phyloP scores from a whole-genome alignment of 2,113 vertebrate species.

The Speoplatyrhinus poulsoni region DNA sequence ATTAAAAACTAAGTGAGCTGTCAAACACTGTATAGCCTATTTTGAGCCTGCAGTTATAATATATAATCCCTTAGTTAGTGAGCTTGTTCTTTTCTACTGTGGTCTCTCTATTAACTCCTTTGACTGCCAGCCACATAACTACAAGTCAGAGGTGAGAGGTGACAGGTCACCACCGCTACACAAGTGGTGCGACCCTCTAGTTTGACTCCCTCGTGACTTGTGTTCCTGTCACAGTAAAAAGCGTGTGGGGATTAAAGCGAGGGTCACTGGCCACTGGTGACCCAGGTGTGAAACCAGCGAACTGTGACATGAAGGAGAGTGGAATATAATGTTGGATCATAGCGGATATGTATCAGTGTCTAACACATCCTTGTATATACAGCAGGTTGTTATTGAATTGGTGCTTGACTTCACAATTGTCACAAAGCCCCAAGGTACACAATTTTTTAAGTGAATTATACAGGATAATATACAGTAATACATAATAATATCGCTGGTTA shows the following conservation, averaged over 20 bases:
- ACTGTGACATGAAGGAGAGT: constrained; percentile 52
- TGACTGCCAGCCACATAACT: constrained; percentile 48
- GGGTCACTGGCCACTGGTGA: constrained; percentile 54
- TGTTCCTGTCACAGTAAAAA: constrained; percentile 44
- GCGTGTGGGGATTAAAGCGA: constrained; percentile 39
- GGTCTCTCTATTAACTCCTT: constrained; percentile 59
- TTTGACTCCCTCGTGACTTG: constrained; percentile 31
- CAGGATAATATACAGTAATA: too few relatives aligned
- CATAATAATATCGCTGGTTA: too few relatives aligned
- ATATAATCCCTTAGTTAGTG: neutral
- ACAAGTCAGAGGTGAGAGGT: constrained; percentile 66
- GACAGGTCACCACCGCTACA: constrained; percentile 58
- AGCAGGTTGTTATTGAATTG: too few relatives aligned
- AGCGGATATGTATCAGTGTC: constrained; percentile 6
- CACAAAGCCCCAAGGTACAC: too few relatives aligned
- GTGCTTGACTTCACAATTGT: too few relatives aligned
- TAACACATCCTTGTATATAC: constrained; percentile 9
- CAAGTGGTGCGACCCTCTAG: constrained; percentile 9
- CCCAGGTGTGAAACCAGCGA: constrained; percentile 52
- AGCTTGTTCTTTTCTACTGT: constrained; percentile 29
- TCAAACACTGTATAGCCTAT: constrained; percentile 4
- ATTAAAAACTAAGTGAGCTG: neutral
- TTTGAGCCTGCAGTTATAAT: constrained; percentile 9
- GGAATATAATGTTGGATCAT: neutral
- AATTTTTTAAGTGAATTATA: too few relatives aligned